Evolutionary conservation across 1,140 invertebrate genomes (phyloP).

Genomic region (Orchesella cincta): DNA sequence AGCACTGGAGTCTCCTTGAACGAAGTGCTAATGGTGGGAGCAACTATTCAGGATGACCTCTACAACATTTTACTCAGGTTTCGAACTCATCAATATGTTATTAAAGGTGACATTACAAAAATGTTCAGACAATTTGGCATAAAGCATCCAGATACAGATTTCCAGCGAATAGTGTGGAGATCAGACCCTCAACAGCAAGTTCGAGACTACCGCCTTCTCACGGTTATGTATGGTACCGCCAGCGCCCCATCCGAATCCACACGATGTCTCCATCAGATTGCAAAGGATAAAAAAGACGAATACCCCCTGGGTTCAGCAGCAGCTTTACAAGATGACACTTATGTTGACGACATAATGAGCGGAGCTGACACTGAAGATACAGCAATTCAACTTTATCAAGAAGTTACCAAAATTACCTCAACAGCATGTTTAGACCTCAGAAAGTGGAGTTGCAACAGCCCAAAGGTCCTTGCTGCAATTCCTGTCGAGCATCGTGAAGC

Average conservation of each 20-base stretch:
- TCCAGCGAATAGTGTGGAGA: conserved; percentile 47
- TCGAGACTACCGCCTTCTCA: no score
- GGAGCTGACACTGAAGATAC: conserved; percentile 34
- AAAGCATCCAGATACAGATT: no score
- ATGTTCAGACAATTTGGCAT: conserved; percentile 54
- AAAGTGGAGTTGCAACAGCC: conserved; percentile 24
- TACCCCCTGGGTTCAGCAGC: conserved; percentile 39
- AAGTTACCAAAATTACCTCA: conserved; percentile 24
- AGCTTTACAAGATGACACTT: conserved; percentile 34
- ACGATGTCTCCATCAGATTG: conserved; percentile 48
- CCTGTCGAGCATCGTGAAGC: conserved; percentile 37
- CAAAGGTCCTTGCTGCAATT: conserved; percentile 30
- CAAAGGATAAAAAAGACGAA: conserved; percentile 15
- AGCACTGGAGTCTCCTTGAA: conserved; percentile 50
- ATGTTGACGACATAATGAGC: conserved; percentile 45
- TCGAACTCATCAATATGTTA: conserved; percentile 52
- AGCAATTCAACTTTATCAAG: conserved; percentile 27
- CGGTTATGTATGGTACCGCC: conserved; percentile 23
- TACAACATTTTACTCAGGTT: conserved; percentile 55
- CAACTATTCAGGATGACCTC: conserved; percentile 56
- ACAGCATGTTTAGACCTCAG: conserved; percentile 24
- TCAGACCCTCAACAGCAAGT: no score
- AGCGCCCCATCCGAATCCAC: conserved; percentile 53
- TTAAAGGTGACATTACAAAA: conserved; percentile 57
- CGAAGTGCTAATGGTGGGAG: conserved; percentile 49